Evolutionary conservation across 2,113 vertebrate genomes (phyloP), one percentile per base, ranked within the genome.

Genomic region (Gallinago media): DNA sequence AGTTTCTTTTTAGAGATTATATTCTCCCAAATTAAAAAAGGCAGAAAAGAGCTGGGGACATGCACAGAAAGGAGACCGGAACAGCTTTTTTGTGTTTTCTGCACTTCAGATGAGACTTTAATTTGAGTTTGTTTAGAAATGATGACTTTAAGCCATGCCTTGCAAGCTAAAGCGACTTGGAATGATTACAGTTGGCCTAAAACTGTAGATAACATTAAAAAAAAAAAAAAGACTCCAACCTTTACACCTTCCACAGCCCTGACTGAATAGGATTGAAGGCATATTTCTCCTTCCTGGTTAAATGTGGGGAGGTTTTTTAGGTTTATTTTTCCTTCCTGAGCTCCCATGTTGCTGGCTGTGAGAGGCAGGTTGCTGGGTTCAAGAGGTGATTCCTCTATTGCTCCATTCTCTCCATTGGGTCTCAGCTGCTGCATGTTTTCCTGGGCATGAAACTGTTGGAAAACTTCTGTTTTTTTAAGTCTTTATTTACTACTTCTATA

Each of bases 341-440:
- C 21, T 58, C 9, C 62, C 4, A 1, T 8, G 49, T 54, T 44
- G 42, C 17, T 36, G 62, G 12, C 67, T 46, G 38, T 15, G 20
- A 76, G 63, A 59, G 29, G 46, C 46, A 66, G 40, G 15, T 15
- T 77, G 40, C 23, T 70, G 55, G 46, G 19, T 20, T 80, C 1
- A 3, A 67, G 66, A 44, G 44, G 11, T 0, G 0, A 3, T 50
- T 36, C 38, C 27, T 2, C 0, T 7, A 4, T 66, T 32, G 15
- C 31, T 22, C 17, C 31, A 11, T 49, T 89, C 34, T 46, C 56
- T 42, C 34, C 2, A 0, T 5, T 77, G 71, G 25, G 23, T 75
- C 71, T 80, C 1, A 1, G 42, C 68, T 26, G 3, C 44, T 73
- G 31, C 22, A 8, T 1, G 2, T 38, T 70, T 50, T 71, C 34